These are phyloP conservation scores for Grus americana DNA, from an alignment of 2,113 vertebrate species.

Conservation along the genomic window DNA sequence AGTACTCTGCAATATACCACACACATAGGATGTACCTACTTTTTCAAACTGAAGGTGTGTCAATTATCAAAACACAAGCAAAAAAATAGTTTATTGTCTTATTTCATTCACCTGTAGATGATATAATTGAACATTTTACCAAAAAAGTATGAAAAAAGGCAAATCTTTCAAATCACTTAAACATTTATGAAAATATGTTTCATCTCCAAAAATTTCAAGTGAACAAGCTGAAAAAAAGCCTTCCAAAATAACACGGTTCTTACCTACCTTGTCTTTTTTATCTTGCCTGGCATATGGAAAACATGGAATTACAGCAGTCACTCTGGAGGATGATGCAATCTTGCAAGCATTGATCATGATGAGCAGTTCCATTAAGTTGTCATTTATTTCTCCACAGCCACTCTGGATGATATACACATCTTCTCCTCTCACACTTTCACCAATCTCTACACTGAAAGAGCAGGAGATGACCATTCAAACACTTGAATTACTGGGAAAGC, in stretches of 20 bases:
- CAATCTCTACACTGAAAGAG: slow-evolving; percentile 81
- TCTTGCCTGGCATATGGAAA: slow-evolving; percentile 85
- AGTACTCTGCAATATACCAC: not conserved
- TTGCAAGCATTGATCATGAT: slow-evolving; percentile 89
- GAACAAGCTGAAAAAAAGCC: not conserved
- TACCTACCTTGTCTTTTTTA: slow-evolving; percentile 85
- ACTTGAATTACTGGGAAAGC: not conserved
- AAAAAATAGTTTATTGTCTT: not conserved
- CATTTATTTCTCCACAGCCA: slow-evolving; percentile 85
- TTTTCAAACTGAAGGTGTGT: not conserved
- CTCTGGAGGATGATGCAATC: slow-evolving; percentile 82
- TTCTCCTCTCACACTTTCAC: slow-evolving; percentile 84
- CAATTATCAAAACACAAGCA: not conserved
- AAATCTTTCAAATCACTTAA: not conserved
- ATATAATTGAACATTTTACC: not conserved
- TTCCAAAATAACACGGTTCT: not conserved
- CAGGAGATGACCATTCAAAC: not conserved
- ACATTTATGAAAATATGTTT: not conserved
- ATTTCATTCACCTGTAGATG: not conserved
- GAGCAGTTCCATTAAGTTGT: slow-evolving; percentile 85
- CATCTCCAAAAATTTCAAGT: not conserved
- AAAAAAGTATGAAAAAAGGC: not conserved
- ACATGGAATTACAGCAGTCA: slow-evolving; percentile 85
- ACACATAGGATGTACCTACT: not conserved
- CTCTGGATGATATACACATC: slow-evolving; percentile 87